Base-by-base conservation (phyloP, 2,113 vertebrate genomes). In the Apteryx owenii region DNA sequence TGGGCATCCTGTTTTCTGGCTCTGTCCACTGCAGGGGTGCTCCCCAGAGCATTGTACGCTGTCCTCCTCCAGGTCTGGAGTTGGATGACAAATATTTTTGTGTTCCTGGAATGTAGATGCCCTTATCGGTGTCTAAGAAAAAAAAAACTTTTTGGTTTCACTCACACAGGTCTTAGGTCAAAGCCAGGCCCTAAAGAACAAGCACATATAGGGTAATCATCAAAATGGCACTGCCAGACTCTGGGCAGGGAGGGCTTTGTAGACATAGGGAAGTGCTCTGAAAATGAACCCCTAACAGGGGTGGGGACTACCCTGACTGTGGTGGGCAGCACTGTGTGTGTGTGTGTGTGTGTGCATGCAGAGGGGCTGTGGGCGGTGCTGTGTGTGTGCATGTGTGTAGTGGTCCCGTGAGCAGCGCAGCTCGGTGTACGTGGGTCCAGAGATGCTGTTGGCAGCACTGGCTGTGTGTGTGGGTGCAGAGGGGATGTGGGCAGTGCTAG, bases 201-300 rank as follows among this genome's bases (percentile, higher is more conserved):
- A 58, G 56, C 29, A 56, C 54, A 31, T 58, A 58, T 31, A 16
- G 31, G 56, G 16, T 60, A 19, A 19, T 33, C 29, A 31, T 48
- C 46, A 18, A 48, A 19, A 48, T 46, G 18, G 18, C 46, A 48
- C 19, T 19, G 46, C 18, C 46, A 48, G 19, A 48, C 46, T 12
- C 28, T 28, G 42, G 50, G 36, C 36, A 13, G 26, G 25, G 40
- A 19, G 21, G 6, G 22, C 36, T 78, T 36, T 2, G 1, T n/a
- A 40, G 46, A 48, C 0, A 0, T n/a, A 73, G 19, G 25, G 11
- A 66, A 48, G 38, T 46, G 51, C 19, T 17, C 31, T 19, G 31
- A 7, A 38, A 31, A 5, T 23, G 22, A 56, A 65, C 12, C 6
- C 26, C 1, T 2, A 8, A 38, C 42, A 36, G 38, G 50, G 25